A percentile compares a stretch with the other conserved stretches of the same genome.
Evolutionary conservation across 2,888 invertebrate species (phyloP).

Genomic region (Drosophila prostipennis): DNA sequence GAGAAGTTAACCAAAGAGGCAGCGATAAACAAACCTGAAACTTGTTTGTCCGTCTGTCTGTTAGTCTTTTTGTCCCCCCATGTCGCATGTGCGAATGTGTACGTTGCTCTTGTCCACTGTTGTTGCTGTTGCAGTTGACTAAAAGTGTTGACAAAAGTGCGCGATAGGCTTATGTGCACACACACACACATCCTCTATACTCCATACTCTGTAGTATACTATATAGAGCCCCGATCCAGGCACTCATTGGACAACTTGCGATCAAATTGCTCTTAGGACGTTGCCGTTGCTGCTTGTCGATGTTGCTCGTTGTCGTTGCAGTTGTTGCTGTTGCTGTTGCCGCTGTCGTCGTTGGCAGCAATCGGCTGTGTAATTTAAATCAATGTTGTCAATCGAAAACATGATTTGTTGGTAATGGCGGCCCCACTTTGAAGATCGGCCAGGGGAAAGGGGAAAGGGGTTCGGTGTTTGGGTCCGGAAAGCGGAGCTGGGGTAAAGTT

Average conservation of each 20-base stretch:
- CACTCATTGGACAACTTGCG: slow-evolving; percentile 52
- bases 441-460: slow-evolving; percentile 16
- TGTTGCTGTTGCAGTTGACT: slow-evolving; percentile 50
- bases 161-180: slow-evolving; percentile 72
- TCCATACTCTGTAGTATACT: not conserved
- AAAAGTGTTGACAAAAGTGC: slow-evolving; percentile 81
- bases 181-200: slow-evolving; percentile 35
- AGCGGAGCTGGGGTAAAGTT: slow-evolving; percentile 16
- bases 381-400: slow-evolving; percentile 83
- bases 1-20: slow-evolving; percentile 52
- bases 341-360: slow-evolving; percentile 64
- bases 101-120: slow-evolving; percentile 23
- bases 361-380: slow-evolving; percentile 82
- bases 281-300: slow-evolving; percentile 46
- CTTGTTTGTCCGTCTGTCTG: slow-evolving; percentile 63
- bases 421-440: slow-evolving; percentile 71
- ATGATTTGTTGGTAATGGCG: slow-evolving; percentile 81
- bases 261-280: slow-evolving; percentile 65
- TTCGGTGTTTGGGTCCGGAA: not conserved
- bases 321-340: slow-evolving; percentile 50
- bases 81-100: slow-evolving; percentile 58
- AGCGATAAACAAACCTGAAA: slow-evolving; percentile 66
- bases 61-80: slow-evolving; percentile 49
- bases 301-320: slow-evolving; percentile 38
- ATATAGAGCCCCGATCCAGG: slow-evolving; percentile 47